phyloP scores from a whole-genome alignment of 2,797 vertebrate species.

The Cygnus olor region DNA sequence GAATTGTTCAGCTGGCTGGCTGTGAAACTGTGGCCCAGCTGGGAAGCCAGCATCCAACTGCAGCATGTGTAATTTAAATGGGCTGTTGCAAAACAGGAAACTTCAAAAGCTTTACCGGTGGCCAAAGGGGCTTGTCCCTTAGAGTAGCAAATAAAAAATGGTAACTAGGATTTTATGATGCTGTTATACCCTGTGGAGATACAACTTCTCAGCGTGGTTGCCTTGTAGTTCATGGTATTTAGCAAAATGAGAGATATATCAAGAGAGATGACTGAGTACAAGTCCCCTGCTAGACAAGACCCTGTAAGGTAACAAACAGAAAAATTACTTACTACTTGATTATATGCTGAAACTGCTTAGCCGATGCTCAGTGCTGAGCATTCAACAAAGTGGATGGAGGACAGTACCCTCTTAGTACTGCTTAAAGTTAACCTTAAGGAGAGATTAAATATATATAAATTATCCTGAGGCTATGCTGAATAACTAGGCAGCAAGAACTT shows the following conservation, averaged over 20 bases:
- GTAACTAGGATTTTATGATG: neutral
- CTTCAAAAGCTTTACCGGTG: neutral
- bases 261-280: neutral
- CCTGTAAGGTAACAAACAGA: neutral
- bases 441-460: no score
- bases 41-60: neutral
- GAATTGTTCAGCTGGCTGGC: neutral
- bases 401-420: neutral
- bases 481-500: neutral
- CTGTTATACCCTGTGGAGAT: neutral
- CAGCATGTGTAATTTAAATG: neutral
- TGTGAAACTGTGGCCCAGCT: neutral
- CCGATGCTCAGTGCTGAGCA: neutral
- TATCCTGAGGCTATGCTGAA: neutral
- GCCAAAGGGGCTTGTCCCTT: neutral
- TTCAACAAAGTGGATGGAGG: neutral
- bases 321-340: neutral
- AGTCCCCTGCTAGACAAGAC: neutral
- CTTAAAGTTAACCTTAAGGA: neutral
- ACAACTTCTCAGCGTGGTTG: neutral
- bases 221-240: neutral
- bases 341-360: neutral
- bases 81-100: neutral
- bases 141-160: slow-evolving; percentile 5
- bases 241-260: neutral